Conservation (phyloP, 2,888 invertebrate genomes). For the Campoplex nolae region DNA sequence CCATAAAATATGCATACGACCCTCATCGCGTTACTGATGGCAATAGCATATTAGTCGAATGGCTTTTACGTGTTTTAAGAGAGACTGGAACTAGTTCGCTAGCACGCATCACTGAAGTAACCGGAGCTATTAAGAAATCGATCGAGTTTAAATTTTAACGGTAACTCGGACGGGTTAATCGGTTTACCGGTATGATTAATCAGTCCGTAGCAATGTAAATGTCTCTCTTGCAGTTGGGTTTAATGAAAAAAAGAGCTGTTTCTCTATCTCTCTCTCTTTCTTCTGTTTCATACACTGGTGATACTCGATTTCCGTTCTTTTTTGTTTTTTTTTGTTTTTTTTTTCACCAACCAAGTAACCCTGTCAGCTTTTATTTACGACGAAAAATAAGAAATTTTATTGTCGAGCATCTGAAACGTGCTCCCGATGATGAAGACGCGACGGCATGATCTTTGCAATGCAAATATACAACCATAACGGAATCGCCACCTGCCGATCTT, state of each 20-base stretch:
- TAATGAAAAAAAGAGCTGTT: not conserved
- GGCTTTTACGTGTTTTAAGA: constrained; percentile 23
- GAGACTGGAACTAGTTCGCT: constrained; percentile 37
- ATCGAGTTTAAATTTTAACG: constrained; percentile 76
- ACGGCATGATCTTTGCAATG: not conserved
- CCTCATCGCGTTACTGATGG: constrained; percentile 36
- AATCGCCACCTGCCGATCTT: constrained; percentile 42
- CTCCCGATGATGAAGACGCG: constrained; percentile 37
- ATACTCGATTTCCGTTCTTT: not conserved
- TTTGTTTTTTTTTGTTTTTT: not conserved
- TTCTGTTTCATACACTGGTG: not conserved
- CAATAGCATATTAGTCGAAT: constrained; percentile 50
- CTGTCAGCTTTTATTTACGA: constrained; percentile 41
- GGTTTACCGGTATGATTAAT: constrained; percentile 67
- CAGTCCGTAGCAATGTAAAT: not conserved
- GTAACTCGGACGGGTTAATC: constrained; percentile 74
- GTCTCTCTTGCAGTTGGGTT: not conserved
- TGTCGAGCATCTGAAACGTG: constrained; percentile 12
- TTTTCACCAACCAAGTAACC: constrained; percentile 30
- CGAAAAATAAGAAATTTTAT: constrained; percentile 33
- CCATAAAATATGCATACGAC: constrained; percentile 64
- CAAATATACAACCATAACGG: constrained; percentile 18
- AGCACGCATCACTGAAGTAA: constrained; percentile 46
- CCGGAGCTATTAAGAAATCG: constrained; percentile 67
- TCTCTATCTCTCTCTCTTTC: not conserved